phyloP scores from a whole-genome alignment of 2,888 invertebrate species.

The Chalcis sispes region DNA sequence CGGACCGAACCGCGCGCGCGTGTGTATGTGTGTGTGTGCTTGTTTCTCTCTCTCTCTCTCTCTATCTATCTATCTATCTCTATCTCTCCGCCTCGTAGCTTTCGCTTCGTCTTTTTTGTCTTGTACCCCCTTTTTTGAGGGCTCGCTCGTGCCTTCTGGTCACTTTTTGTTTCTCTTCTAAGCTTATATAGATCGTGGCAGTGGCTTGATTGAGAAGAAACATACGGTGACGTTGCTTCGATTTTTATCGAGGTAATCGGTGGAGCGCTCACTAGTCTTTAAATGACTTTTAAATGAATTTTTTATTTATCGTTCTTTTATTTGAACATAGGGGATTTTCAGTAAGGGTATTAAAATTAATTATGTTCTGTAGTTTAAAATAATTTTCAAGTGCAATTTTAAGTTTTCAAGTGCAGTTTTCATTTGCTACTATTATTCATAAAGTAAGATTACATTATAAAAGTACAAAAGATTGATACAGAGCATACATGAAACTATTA shows the following conservation, averaged over 20 bases:
- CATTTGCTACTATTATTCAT: too few species aligned
- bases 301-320: conserved; percentile 37
- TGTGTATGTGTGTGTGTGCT: too few species aligned
- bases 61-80: conserved; percentile 39
- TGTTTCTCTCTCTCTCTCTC: conserved; percentile 52
- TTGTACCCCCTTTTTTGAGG: conserved; percentile 3
- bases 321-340: too few species aligned
- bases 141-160: background rate
- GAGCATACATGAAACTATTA: too few species aligned
- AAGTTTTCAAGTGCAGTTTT: too few species aligned
- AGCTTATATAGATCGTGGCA: conserved; percentile 25
- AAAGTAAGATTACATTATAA: too few species aligned
- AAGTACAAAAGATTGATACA: too few species aligned
- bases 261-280: too few species aligned
- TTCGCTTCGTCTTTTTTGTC: background rate
- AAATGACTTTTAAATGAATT: too few species aligned
- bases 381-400: too few species aligned
- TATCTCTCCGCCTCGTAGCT: conserved; percentile 24
- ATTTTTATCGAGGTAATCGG: conserved; percentile 54
- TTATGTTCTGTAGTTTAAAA: too few species aligned
- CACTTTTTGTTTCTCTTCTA: background rate
- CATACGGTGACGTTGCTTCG: conserved; percentile 31
- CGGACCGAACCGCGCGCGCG: conserved; percentile 48
- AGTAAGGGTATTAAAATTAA: too few species aligned
- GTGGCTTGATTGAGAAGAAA: conserved; percentile 41